Conservation (phyloP, 1,140 invertebrate species). For the Drosophila kikkawai region DNA sequence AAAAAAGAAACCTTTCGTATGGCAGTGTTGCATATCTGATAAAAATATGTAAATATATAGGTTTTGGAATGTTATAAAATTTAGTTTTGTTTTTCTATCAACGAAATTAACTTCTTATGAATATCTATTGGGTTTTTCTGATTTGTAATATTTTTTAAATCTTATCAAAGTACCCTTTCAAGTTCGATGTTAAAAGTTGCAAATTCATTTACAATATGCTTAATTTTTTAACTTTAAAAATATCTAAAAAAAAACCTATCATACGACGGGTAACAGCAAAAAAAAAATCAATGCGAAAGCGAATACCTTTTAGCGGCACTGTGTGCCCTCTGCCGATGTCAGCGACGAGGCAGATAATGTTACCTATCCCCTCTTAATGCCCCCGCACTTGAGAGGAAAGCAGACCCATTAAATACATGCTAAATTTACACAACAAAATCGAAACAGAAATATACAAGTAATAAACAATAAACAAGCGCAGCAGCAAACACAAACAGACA, state of each 20-base stretch:
- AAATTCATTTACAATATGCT: neutral
- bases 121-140: neutral
- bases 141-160: neutral
- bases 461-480: constrained; percentile 49
- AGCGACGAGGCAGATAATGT: constrained; percentile 64
- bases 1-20: constrained; percentile 10
- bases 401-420: constrained; percentile 52
- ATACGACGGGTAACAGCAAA: constrained; percentile 16
- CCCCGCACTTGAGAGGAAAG: constrained; percentile 12
- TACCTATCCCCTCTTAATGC: constrained; percentile 30
- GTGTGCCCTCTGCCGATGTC: constrained; percentile 65
- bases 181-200: neutral
- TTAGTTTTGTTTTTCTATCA: neutral
- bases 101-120: neutral
- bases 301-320: constrained; percentile 66
- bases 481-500: constrained; percentile 28
- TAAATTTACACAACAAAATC: constrained; percentile 34
- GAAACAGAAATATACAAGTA: constrained; percentile 48
- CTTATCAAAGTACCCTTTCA: neutral
- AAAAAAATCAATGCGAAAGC: constrained; percentile 4
- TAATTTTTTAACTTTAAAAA: neutral
- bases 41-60: neutral
- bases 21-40: constrained; percentile 6
- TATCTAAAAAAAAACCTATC: neutral
- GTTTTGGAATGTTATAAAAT: neutral